Evolutionary conservation across 2,797 vertebrate genomes (phyloP).

Genomic region (Danio albolineatus): DNA sequence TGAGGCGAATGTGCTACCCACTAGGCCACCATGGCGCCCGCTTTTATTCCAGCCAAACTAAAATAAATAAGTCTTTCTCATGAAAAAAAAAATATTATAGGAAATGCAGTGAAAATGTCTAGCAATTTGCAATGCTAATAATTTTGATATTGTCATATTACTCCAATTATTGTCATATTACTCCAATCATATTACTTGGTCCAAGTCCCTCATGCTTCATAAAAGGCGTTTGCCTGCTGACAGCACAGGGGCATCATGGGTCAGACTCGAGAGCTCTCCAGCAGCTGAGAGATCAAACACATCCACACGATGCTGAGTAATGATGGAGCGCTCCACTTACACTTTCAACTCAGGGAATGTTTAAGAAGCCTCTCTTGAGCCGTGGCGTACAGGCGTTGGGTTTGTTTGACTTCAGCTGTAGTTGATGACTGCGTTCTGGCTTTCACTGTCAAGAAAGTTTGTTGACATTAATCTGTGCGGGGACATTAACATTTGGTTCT

Average conservation of each 20-base stretch:
- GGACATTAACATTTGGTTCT: neutral
- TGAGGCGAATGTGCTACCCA: too few species aligned
- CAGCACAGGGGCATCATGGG: constrained; percentile 70
- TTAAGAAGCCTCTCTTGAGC: constrained; percentile 62
- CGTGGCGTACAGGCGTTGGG: constrained; percentile 23
- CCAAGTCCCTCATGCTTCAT: constrained; percentile 60
- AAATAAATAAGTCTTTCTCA: too few species aligned
- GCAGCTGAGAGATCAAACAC: constrained; percentile 67
- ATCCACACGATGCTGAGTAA: constrained; percentile 60
- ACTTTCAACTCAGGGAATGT: constrained; percentile 66
- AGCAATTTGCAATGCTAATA: too few species aligned
- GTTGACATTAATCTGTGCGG: constrained; percentile 31
- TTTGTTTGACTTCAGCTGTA: constrained; percentile 32
- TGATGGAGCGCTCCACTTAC: constrained; percentile 64
- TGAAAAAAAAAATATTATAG: too few species aligned
- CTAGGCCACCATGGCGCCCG: too few species aligned
- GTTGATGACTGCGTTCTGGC: neutral
- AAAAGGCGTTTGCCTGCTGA: constrained; percentile 67
- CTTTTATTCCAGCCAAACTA: too few species aligned
- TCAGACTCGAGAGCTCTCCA: constrained; percentile 76
- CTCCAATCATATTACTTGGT: too few species aligned
- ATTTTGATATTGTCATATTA: too few species aligned
- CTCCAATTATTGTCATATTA: too few species aligned
- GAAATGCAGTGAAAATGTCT: too few species aligned
- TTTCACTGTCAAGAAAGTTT: constrained; percentile 11